phyloP scores from a whole-genome alignment of 2,113 vertebrate genomes.

The Setophaga coronata region DNA sequence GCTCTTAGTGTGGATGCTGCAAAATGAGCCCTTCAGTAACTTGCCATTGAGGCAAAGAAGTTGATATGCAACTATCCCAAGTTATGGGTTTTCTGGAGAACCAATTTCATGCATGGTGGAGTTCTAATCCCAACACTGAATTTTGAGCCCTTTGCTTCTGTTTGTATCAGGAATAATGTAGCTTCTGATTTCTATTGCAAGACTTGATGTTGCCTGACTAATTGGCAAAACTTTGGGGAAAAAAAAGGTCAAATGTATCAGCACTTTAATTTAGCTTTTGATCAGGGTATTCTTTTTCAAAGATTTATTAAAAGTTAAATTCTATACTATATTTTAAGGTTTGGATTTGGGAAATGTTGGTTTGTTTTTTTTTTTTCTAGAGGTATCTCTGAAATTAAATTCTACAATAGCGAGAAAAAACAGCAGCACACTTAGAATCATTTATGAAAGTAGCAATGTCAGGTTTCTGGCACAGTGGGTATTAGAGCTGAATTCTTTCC shows the following conservation, averaged over 20 bases:
- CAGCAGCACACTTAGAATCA: background rate
- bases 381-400: background rate
- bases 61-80: background rate
- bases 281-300: background rate
- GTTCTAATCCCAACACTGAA: background rate
- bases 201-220: background rate
- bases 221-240: background rate
- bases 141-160: background rate
- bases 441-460: background rate
- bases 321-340: background rate
- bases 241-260: background rate
- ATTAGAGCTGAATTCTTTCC: background rate
- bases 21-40: background rate
- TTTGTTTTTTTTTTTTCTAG: background rate
- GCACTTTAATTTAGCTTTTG: background rate
- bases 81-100: background rate
- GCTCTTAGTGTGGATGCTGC: background rate
- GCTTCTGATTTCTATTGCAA: background rate
- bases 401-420: background rate
- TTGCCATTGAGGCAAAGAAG: background rate
- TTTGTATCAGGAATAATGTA: background rate
- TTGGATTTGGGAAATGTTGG: background rate
- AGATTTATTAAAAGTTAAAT: background rate
- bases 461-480: background rate
- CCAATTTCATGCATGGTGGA: background rate